A percentile compares a stretch with the other conserved stretches of the same genome.
Evolutionary conservation across 1,140 invertebrate genomes (phyloP).

Genomic region (Ceratoteleas bidentatus): DNA sequence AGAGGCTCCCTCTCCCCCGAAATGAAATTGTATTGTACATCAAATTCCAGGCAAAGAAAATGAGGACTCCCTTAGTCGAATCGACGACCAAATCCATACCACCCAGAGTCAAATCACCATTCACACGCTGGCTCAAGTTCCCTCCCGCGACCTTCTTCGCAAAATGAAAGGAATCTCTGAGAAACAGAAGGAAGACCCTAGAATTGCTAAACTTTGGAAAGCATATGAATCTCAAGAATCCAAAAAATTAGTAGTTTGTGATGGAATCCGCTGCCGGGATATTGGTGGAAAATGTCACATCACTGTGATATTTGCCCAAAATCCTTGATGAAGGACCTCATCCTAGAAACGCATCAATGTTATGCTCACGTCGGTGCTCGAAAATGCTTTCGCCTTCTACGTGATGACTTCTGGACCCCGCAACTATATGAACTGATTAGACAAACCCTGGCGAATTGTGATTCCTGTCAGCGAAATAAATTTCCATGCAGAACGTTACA

Average conservation of each 20-base stretch:
- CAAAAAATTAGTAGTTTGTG: background rate
- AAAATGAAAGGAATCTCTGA: background rate
- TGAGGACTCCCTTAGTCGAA: background rate
- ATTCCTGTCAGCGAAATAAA: conserved; percentile 4
- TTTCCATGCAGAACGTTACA: background rate
- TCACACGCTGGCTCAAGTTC: background rate
- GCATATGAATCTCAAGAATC: background rate
- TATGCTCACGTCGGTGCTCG: background rate
- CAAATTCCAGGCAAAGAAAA: too few relatives aligned
- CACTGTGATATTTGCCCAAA: background rate
- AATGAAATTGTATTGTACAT: background rate
- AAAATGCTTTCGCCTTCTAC: background rate
- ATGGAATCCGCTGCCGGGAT: background rate
- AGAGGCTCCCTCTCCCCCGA: too few relatives aligned
- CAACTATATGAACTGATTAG: background rate
- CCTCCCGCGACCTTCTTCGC: background rate
- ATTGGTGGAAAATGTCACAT: background rate
- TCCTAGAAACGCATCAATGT: background rate
- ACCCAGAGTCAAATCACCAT: background rate
- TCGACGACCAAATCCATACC: background rate
- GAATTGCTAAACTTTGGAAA: background rate
- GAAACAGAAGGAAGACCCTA: background rate
- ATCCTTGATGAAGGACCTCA: background rate
- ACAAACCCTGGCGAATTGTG: background rate
- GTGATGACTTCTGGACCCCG: background rate